These are phyloP conservation scores for Piliocolobus tephrosceles DNA, from an alignment of 2,113 vertebrate species.

Conservation along the genomic window DNA sequence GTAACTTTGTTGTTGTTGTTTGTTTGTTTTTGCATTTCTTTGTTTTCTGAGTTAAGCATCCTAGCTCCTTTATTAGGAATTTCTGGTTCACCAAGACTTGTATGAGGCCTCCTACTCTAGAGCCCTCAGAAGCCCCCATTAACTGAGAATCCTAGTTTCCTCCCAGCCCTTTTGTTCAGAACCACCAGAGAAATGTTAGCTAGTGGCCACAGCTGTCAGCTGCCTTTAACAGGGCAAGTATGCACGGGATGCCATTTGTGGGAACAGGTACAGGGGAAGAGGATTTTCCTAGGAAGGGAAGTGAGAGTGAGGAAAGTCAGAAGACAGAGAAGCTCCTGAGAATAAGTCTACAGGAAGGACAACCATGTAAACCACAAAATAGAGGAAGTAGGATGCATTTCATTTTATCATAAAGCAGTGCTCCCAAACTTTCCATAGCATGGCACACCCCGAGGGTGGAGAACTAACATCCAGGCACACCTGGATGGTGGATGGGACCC, in stretches of 20 bases:
- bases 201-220: not conserved
- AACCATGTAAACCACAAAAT: not conserved
- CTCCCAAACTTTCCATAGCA: not conserved
- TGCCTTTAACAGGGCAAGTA: not conserved
- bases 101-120: not conserved
- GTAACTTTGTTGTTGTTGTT: not conserved
- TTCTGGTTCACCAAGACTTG: not conserved
- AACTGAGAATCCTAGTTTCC: not conserved
- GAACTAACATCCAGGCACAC: not conserved
- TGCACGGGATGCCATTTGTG: not conserved
- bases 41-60: not conserved
- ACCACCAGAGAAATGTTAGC: not conserved
- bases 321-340: not conserved
- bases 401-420: not conserved
- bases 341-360: not conserved
- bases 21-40: no score
- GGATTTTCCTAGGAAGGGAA: not conserved
- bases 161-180: not conserved
- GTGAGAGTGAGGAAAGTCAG: not conserved
- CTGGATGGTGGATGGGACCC: not conserved
- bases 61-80: not conserved
- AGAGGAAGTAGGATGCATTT: not conserved
- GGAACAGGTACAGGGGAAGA: not conserved
- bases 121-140: not conserved
- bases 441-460: not conserved